Evolutionary conservation across 2,113 vertebrate genomes (phyloP).

Genomic region (Micronycteris hirsuta): DNA sequence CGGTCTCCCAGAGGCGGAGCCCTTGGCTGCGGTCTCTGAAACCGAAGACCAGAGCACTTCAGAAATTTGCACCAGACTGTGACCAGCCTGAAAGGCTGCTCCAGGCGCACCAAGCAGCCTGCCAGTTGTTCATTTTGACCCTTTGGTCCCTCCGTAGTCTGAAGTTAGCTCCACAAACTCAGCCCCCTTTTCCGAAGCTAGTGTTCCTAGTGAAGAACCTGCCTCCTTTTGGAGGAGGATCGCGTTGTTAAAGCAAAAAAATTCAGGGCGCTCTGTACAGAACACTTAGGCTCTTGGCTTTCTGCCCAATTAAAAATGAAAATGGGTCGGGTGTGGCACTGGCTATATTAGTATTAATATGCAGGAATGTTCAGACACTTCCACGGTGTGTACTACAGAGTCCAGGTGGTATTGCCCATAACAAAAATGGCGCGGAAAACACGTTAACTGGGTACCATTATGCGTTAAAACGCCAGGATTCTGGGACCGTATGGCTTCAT

Average conservation of each 20-base stretch:
- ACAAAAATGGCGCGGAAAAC: constrained; percentile 67
- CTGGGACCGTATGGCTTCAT: constrained; percentile 29
- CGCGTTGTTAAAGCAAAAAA: background rate
- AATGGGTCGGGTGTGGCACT: background rate
- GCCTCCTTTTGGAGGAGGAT: background rate
- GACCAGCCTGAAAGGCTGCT: background rate
- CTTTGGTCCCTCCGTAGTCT: background rate
- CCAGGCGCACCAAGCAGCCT: background rate
- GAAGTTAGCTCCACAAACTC: background rate
- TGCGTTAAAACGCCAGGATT: fast-evolving
- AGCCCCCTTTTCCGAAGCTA: background rate
- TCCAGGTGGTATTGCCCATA: constrained; percentile 44
- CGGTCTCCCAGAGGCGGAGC: background rate
- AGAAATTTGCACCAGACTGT: background rate
- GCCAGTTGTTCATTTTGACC: background rate
- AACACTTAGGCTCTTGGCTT: background rate
- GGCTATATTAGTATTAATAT: background rate
- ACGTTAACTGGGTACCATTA: fast-evolving
- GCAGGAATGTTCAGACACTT: background rate
- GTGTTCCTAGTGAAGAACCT: background rate
- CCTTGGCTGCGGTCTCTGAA: background rate
- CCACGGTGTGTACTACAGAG: fast-evolving
- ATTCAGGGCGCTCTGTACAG: background rate
- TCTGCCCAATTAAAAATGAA: background rate
- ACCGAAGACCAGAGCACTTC: too few relatives aligned